Evolutionary conservation across 2,888 invertebrate species (phyloP).

Genomic region (Mantis religiosa): DNA sequence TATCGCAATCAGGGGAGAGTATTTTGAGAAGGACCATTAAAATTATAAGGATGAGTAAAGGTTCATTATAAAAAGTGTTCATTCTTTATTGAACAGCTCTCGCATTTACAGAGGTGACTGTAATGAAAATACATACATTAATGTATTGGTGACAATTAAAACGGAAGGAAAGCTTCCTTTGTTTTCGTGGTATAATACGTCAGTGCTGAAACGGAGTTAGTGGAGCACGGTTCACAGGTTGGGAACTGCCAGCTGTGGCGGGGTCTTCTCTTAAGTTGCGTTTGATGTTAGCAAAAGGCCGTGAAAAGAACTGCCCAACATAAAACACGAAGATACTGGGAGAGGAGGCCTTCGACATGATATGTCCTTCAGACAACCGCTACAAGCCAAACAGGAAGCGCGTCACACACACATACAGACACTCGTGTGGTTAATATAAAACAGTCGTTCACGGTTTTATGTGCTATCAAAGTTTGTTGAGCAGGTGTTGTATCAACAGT

Average conservation of each 20-base stretch:
- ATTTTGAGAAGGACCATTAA: too few relatives aligned
- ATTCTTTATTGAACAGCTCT: too few relatives aligned
- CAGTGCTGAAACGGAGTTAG: too few relatives aligned
- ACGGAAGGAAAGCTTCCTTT: too few relatives aligned
- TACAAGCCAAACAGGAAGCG: slow-evolving; percentile 4
- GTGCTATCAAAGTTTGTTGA: not conserved
- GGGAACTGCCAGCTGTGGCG: not conserved
- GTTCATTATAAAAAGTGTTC: too few relatives aligned
- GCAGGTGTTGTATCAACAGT: not conserved
- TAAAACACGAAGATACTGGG: not conserved
- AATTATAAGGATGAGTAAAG: too few relatives aligned
- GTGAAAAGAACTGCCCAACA: not conserved
- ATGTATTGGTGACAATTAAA: too few relatives aligned
- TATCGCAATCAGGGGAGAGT: too few relatives aligned
- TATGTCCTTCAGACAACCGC: not conserved
- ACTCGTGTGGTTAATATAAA: not conserved
- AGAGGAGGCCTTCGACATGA: slow-evolving; percentile 5
- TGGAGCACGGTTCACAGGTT: not conserved
- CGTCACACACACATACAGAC: not conserved
- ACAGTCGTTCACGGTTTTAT: not conserved
- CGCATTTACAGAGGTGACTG: too few relatives aligned
- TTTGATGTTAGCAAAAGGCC: not conserved
- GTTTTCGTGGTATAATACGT: too few relatives aligned
- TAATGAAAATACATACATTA: too few relatives aligned
- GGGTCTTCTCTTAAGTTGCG: not conserved